These are phyloP conservation scores for Eudorcas thomsonii DNA, from an alignment of 2,113 vertebrate genomes.

Conservation along the genomic window DNA sequence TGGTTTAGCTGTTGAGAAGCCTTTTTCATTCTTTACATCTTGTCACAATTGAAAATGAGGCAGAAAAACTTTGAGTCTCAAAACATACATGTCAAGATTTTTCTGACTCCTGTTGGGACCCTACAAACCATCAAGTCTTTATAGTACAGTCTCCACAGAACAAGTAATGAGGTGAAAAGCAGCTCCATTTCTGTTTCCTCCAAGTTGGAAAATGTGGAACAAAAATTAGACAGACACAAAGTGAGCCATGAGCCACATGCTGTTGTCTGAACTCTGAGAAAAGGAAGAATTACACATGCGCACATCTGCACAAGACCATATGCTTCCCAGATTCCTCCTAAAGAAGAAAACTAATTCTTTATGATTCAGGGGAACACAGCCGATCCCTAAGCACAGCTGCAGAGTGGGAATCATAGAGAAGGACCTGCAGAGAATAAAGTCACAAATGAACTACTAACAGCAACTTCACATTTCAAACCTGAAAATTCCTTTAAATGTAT, in stretches of 20 bases:
- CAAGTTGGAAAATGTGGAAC: not conserved
- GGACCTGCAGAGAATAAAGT: not conserved
- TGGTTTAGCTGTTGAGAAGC: not conserved
- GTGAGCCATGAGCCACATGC: not conserved
- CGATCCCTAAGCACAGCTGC: not conserved
- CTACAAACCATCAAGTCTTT: not conserved
- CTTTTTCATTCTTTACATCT: not conserved
- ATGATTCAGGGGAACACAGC: not conserved
- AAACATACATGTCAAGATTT: not conserved
- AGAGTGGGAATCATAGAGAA: not conserved
- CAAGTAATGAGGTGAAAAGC: not conserved
- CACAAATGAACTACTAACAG: not conserved
- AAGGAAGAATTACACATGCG: constrained; percentile 1
- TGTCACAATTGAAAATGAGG: not conserved
- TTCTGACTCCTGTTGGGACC: not conserved
- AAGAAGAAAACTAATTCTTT: constrained; percentile 41
- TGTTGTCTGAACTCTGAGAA: not conserved
- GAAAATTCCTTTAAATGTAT: not conserved
- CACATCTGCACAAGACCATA: constrained; percentile 40
- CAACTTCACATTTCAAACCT: not conserved
- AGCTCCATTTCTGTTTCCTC: not conserved
- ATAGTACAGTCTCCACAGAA: not conserved
- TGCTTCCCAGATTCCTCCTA: constrained; percentile 49
- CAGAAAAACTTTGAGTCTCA: not conserved
- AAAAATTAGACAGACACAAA: not conserved